A percentile compares a stretch with the other conserved stretches of the same genome.
Evolutionary conservation across 2,797 vertebrate species (phyloP).

Genomic region (Pseudomugil gertrudae): DNA sequence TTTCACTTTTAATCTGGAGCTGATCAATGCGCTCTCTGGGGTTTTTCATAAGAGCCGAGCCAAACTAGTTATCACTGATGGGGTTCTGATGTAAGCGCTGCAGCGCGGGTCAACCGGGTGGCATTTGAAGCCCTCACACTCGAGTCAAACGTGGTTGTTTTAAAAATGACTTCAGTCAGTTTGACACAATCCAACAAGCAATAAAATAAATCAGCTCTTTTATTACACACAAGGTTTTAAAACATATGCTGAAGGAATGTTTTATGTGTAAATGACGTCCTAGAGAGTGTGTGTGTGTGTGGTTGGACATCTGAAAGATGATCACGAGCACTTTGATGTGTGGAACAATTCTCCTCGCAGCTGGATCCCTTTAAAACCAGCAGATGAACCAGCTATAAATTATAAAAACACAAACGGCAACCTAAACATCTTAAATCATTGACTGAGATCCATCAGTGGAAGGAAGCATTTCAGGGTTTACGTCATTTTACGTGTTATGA

Average conservation of each 20-base stretch:
- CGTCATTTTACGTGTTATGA: too few relatives aligned
- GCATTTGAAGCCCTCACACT: constrained; percentile 4
- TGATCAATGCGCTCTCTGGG: constrained; percentile 49
- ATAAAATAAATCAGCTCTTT: neutral
- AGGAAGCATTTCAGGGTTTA: too few relatives aligned
- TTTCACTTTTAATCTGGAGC: constrained; percentile 34
- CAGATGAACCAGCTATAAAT: neutral
- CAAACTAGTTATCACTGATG: constrained; percentile 57
- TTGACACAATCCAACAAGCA: neutral
- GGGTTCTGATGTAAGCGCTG: constrained; percentile 27
- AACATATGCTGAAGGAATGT: constrained; percentile 8
- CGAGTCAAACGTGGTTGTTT: neutral
- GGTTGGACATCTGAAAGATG: neutral
- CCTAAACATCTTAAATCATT: neutral
- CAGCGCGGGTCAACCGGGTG: constrained; percentile 10
- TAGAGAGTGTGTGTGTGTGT: neutral
- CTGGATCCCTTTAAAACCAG: constrained; percentile 17
- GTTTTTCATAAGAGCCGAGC: constrained; percentile 15
- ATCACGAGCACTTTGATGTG: constrained; percentile 20
- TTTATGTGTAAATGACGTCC: constrained; percentile 11
- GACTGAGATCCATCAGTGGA: neutral
- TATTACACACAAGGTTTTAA: neutral
- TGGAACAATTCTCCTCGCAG: constrained; percentile 17
- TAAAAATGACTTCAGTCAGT: neutral
- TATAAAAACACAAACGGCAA: neutral